phyloP scores from a whole-genome alignment of 2,113 vertebrate genomes.

The Telmatochromis bifrenatus region DNA sequence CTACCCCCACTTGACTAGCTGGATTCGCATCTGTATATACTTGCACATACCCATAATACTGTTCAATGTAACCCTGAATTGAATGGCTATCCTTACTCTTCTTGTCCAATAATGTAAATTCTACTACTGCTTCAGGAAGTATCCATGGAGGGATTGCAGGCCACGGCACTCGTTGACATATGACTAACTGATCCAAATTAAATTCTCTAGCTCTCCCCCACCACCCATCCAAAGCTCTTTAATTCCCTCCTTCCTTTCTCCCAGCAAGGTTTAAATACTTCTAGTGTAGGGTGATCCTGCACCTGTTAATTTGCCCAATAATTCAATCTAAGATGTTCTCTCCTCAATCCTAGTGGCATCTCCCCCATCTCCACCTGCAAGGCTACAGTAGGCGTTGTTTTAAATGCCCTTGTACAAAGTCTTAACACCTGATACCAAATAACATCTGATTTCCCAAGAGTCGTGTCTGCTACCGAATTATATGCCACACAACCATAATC shows the following conservation, averaged over 20 bases:
- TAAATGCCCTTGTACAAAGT: rapidly evolving
- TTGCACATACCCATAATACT: neutral
- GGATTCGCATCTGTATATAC: rapidly evolving
- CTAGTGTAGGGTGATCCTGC: rapidly evolving
- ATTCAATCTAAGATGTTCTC: neutral
- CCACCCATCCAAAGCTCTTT: neutral
- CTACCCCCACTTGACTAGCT: neutral
- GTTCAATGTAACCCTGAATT: neutral
- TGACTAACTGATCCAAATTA: neutral
- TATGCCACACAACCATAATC: neutral
- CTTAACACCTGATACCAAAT: rapidly evolving
- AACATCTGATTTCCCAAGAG: neutral
- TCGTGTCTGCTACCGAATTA: rapidly evolving
- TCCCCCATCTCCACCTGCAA: neutral
- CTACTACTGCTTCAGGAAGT: neutral
- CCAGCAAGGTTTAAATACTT: too few species aligned
- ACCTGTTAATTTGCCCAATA: neutral
- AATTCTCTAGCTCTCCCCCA: neutral
- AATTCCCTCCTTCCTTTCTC: neutral
- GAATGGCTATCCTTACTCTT: neutral
- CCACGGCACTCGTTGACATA: neutral
- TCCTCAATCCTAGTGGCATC: neutral
- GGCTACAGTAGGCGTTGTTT: rapidly evolving
- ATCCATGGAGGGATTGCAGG: neutral
- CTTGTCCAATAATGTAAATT: rapidly evolving